Percentiles rank a stretch among this genome's conserved stretches.
Conservation (phyloP, 37 sponge, comb jelly and placozoan genomes). For the Aplysina aerophoba region DNA sequence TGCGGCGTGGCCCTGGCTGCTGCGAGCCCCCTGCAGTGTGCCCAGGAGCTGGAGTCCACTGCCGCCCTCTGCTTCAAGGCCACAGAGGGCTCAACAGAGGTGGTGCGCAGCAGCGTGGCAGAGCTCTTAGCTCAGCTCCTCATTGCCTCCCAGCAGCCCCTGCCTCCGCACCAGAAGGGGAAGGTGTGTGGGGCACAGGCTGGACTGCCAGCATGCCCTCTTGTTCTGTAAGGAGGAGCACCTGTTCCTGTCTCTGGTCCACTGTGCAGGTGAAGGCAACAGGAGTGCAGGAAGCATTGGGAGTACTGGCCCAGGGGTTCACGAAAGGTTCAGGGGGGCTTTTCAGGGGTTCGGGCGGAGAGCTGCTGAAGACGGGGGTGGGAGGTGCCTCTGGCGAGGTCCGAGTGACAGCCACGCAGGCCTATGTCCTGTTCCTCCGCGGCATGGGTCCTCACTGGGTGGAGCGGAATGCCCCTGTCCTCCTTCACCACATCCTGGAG, state of each 20-base stretch:
- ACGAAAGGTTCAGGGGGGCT: conserved; percentile 72
- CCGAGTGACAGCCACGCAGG: conserved; percentile 87
- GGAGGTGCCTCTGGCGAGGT: conserved; percentile 72
- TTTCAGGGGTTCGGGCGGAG: conserved; percentile 73
- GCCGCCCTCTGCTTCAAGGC: conserved; percentile 75
- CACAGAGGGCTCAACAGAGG: conserved; percentile 85
- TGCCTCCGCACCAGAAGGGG: conserved; percentile 51
- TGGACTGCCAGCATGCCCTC: too few species aligned
- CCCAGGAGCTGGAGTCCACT: conserved; percentile 81
- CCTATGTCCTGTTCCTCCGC: conserved; percentile 79
- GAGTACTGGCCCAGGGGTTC: conserved; percentile 80
- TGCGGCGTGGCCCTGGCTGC: conserved; percentile 66
- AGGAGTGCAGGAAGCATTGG: conserved; percentile 74
- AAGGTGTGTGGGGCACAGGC: conserved; percentile 30
- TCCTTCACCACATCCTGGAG: conserved; percentile 74
- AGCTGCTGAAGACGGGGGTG: conserved; percentile 73
- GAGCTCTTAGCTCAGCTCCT: conserved; percentile 77
- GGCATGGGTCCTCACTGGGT: conserved; percentile 93
- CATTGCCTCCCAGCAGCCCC: conserved; percentile 69
- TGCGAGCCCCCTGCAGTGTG: conserved; percentile 63
- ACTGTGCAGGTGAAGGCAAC: conserved; percentile 52
- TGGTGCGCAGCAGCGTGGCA: conserved; percentile 80
- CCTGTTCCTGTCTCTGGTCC: too few species aligned
- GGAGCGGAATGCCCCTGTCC: conserved; percentile 73
- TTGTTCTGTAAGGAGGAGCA: too few species aligned